phyloP scores from a whole-genome alignment of 2,797 vertebrate species.

The Zalophus californianus region DNA sequence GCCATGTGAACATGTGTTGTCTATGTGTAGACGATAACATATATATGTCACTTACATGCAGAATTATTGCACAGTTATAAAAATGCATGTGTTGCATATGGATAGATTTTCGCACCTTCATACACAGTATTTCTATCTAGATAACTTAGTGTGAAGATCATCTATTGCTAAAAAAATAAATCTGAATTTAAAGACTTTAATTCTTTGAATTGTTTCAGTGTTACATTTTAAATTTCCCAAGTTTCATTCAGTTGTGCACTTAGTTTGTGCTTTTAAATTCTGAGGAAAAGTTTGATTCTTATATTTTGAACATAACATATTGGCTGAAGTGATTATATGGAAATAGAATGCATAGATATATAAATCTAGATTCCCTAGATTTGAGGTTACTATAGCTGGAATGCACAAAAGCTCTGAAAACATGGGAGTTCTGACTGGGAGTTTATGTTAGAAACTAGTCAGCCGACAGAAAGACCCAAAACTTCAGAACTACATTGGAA shows the following conservation, averaged over 20 bases:
- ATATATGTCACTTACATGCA: not conserved
- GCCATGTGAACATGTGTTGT: not conserved
- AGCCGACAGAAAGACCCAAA: not conserved
- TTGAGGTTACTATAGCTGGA: not conserved
- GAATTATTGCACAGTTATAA: not conserved
- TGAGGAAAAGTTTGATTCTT: not conserved
- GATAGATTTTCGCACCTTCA: not conserved
- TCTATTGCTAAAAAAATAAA: not conserved
- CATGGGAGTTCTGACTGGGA: not conserved
- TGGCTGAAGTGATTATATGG: not conserved
- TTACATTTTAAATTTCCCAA: not conserved
- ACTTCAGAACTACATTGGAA: not conserved
- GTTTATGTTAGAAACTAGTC: not conserved
- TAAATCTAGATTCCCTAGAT: not conserved
- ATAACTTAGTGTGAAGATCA: not conserved
- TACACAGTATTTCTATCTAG: not conserved
- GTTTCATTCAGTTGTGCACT: conserved; percentile 9
- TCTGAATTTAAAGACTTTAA: not conserved
- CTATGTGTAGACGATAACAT: not conserved
- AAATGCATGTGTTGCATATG: not conserved
- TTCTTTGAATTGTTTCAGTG: not conserved
- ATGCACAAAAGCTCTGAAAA: not conserved
- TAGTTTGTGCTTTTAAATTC: conserved; percentile 23
- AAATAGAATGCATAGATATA: not conserved
- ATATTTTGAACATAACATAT: not conserved